Conservation (phyloP, 2,113 vertebrate species). For the Prunella himalayana region DNA sequence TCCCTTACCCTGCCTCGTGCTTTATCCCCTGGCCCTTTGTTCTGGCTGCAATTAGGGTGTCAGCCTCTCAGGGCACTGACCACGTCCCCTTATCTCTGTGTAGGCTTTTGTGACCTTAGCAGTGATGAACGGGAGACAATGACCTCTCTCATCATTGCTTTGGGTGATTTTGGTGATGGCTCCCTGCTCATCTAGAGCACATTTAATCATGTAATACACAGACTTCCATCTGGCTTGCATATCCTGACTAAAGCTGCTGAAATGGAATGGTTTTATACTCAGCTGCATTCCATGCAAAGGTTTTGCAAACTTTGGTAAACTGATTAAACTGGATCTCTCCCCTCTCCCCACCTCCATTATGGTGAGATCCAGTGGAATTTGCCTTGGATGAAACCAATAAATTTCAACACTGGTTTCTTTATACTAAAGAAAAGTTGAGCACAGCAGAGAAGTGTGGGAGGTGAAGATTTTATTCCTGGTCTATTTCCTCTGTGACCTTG, state of each 20-base stretch:
- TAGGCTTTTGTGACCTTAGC: not conserved
- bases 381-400: not conserved
- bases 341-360: not conserved
- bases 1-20: not conserved
- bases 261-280: not conserved
- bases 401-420: not conserved
- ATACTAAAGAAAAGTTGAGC: not conserved
- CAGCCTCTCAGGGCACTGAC: not conserved
- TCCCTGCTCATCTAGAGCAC: not conserved
- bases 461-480: not conserved
- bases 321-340: not conserved
- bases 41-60: not conserved
- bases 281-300: not conserved
- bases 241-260: not conserved
- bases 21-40: slow-evolving; percentile 9
- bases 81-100: not conserved
- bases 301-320: not conserved
- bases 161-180: not conserved
- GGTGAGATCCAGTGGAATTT: not conserved
- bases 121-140: not conserved
- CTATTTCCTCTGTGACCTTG: not conserved
- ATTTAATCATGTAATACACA: not conserved
- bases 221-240: not conserved
- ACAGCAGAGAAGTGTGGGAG: not conserved
- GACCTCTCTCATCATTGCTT: not conserved